Conservation (phyloP, 2,113 vertebrate species). For the Sinocyclocheilus rhinocerous region DNA sequence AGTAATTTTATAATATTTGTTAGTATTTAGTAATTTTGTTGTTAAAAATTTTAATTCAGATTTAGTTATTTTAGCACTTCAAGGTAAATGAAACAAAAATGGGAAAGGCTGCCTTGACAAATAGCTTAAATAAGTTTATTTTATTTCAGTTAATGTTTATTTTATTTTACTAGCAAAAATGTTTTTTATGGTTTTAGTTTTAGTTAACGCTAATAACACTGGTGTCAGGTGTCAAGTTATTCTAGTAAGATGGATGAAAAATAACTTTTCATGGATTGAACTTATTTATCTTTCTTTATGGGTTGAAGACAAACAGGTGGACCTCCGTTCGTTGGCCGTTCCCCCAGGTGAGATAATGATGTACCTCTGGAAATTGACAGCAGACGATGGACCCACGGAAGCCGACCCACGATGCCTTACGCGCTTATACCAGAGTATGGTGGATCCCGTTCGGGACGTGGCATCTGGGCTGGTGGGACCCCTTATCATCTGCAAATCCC, state of each 20-base stretch:
- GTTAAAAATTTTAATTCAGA: too few species aligned
- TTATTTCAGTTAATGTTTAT: background rate
- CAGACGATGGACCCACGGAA: slow-evolving; percentile 82
- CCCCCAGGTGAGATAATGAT: slow-evolving; percentile 81
- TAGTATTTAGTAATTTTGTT: too few species aligned
- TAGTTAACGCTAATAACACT: background rate
- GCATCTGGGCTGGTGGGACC: slow-evolving; percentile 92
- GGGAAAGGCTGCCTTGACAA: background rate
- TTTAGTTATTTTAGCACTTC: background rate
- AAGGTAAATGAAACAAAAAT: background rate
- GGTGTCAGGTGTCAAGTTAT: background rate
- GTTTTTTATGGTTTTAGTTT: background rate
- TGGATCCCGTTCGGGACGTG: slow-evolving; percentile 79
- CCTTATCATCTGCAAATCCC: slow-evolving; percentile 88
- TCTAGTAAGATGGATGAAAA: background rate
- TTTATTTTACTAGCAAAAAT: too few species aligned
- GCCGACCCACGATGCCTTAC: slow-evolving; percentile 90
- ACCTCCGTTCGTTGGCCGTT: slow-evolving; percentile 82
- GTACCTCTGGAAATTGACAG: slow-evolving; percentile 86
- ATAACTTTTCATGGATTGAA: background rate
- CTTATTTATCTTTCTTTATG: background rate
- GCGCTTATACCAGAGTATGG: slow-evolving; percentile 88
- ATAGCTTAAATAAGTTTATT: background rate
- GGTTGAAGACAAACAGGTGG: slow-evolving; percentile 58
- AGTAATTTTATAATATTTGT: too few species aligned